These are phyloP conservation scores for Hormaphis cornu DNA, from an alignment of 1,140 invertebrate genomes.

Conservation along the genomic window DNA sequence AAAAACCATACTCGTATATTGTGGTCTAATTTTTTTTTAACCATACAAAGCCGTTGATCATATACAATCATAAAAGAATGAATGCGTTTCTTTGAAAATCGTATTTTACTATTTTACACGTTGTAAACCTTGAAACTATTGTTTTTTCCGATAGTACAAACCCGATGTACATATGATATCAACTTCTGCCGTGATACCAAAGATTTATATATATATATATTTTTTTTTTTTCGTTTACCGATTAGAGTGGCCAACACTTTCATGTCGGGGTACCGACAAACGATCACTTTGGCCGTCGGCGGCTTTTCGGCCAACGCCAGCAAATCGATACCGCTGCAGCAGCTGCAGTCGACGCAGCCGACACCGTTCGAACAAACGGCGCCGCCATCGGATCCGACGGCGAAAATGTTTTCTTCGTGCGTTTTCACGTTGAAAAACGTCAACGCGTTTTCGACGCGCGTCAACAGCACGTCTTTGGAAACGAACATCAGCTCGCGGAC, in stretches of 20 bases:
- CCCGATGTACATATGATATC: too few species aligned
- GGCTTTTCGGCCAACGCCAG: background rate
- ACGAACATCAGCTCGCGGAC: background rate
- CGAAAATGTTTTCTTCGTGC: background rate
- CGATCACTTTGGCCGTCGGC: background rate
- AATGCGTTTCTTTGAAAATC: too few species aligned
- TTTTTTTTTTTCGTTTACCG: background rate
- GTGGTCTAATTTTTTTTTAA: too few species aligned
- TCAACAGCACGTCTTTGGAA: conserved; percentile 1
- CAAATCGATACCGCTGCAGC: background rate
- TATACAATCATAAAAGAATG: too few species aligned
- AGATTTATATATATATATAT: background rate
- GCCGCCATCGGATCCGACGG: background rate
- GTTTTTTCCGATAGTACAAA: too few species aligned
- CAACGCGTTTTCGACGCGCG: background rate
- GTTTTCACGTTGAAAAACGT: background rate
- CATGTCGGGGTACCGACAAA: background rate
- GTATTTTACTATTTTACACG: too few species aligned
- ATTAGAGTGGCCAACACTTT: background rate
- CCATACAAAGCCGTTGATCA: too few species aligned
- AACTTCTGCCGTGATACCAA: too few species aligned
- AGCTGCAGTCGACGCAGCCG: background rate
- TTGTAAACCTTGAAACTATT: too few species aligned
- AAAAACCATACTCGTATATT: too few species aligned
- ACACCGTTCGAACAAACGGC: background rate